A percentile compares a stretch with the other conserved stretches of the same genome.
Evolutionary conservation across 2,113 vertebrate genomes (phyloP).

Genomic region (Ceyx melanurus): DNA sequence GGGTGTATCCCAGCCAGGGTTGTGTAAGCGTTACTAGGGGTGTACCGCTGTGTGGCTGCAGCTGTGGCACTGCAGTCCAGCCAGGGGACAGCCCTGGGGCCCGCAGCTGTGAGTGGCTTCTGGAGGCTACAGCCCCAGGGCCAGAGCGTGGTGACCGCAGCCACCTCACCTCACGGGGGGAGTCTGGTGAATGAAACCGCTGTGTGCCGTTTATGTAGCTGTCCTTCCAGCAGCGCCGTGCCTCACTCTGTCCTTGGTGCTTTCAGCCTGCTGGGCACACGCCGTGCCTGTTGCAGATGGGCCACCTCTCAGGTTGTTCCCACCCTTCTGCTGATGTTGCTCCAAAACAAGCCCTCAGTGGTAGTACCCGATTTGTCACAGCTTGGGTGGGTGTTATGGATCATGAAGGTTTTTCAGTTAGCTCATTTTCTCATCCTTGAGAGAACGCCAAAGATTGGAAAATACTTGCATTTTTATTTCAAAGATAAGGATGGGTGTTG

Average conservation of each 20-base stretch:
- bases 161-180: background rate
- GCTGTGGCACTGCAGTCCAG: background rate
- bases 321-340: background rate
- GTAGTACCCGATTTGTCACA: background rate
- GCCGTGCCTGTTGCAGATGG: background rate
- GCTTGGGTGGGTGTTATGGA: background rate
- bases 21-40: background rate
- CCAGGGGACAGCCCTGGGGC: background rate
- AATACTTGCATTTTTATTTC: fast-evolving
- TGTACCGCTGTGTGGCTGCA: background rate
- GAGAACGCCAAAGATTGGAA: background rate
- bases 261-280: background rate
- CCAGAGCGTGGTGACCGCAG: background rate
- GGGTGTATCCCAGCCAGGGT: background rate
- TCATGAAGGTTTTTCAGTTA: background rate
- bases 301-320: background rate
- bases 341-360: background rate
- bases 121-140: background rate
- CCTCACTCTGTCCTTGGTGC: background rate
- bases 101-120: background rate
- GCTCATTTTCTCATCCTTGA: background rate
- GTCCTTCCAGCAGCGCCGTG: background rate
- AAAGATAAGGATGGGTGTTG: background rate
- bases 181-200: background rate
- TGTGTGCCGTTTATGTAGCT: background rate